Conservation (phyloP, 2,113 vertebrate species). For the Meleagris gallopavo region DNA sequence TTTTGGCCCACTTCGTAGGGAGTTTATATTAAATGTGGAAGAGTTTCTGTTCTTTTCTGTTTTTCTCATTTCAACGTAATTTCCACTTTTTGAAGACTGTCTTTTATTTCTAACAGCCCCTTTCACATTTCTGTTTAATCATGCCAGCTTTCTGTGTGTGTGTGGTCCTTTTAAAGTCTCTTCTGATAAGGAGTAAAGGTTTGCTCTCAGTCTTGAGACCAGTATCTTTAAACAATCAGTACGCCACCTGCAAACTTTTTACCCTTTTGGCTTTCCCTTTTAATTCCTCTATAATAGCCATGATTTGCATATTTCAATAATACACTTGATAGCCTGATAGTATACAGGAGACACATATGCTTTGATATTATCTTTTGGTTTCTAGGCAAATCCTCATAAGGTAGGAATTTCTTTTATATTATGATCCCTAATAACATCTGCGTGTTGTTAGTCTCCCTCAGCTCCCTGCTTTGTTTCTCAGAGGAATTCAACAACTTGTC, state of each 20-base stretch:
- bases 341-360: neutral
- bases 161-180: conserved; percentile 58
- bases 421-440: neutral
- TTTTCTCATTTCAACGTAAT: conserved; percentile 36
- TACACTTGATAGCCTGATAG: neutral
- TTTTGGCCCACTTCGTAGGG: conserved; percentile 42
- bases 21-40: conserved; percentile 9
- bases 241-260: conserved; percentile 49
- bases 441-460: neutral
- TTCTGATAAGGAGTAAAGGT: conserved; percentile 20
- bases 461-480: neutral
- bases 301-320: conserved; percentile 55
- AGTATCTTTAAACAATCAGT: conserved; percentile 5
- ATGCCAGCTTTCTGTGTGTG: conserved; percentile 46
- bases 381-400: conserved; percentile 11
- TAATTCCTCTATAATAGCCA: conserved; percentile 42
- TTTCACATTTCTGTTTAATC: conserved; percentile 51
- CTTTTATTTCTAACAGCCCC: neutral
- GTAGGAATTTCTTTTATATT: conserved; percentile 19
- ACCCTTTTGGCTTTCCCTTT: conserved; percentile 37
- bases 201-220: conserved; percentile 18
- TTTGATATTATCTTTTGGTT: conserved; percentile 39
- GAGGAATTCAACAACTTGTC: neutral
- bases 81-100: conserved; percentile 45
- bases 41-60: conserved; percentile 9